Base-by-base conservation (phyloP, 2,113 vertebrate genomes). In the Polyodon spathula region DNA sequence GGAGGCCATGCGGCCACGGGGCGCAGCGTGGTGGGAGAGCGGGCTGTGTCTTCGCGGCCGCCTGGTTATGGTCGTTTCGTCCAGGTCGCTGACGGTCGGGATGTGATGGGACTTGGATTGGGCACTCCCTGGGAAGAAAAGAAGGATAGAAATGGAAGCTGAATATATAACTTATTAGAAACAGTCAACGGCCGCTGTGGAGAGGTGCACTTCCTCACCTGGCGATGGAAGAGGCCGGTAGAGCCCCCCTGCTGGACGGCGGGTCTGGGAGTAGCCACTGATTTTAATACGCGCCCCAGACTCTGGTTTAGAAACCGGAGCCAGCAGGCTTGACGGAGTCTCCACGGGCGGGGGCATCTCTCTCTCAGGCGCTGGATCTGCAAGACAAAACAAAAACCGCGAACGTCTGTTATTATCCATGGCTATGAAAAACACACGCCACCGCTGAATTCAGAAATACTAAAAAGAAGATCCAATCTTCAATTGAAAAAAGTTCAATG, bases 141-240 rank as follows among this genome's bases (percentile, higher is more conserved):
- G 6, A 8, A 1, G 11, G 3, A 1, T 27, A 27, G 1, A 43
- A 55, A 5, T 14, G 12, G 6, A 11, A 6, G 9, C 4, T 44
- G 11, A 42, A 2, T n/a, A n/a, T n/a, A n/a, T n/a, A n/a, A n/a
- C n/a, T n/a, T n/a, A n/a, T n/a, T n/a, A n/a, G n/a, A n/a, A n/a
- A n/a, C n/a, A n/a, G n/a, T n/a, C n/a, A n/a, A n/a, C n/a, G n/a
- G n/a, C n/a, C n/a, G n/a, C n/a, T n/a, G n/a, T n/a, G n/a, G n/a
- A n/a, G n/a, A n/a, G n/a, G n/a, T n/a, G n/a, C n/a, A n/a, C n/a
- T n/a, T n/a, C n/a, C n/a, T 59, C 73, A 94, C 93, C 89, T 73
- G 93, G 93, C 46, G 87, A 93, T 16, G 93, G 93, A 9, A 95
- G 70, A 4, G 93, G 93, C 60, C 92, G 78, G 54, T 81, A 94